Base-by-base conservation (phyloP, 2,888 invertebrate genomes). In the Trisateles emortualis region DNA sequence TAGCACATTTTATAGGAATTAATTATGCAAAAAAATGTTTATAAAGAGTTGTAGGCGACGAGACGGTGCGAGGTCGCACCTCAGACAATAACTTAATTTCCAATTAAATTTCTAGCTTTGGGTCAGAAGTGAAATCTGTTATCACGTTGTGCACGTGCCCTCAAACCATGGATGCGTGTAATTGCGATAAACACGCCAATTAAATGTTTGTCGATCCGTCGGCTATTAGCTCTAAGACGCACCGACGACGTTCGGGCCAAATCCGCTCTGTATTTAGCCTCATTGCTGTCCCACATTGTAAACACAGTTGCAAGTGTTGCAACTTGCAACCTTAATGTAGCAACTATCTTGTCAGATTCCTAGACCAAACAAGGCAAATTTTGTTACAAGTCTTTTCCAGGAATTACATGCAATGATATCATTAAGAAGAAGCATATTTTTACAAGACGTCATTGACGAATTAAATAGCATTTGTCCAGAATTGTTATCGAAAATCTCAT, bases 101-200 rank as follows among this genome's bases (percentile, higher is more conserved):
- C 78, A 85, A 86, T 86, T 83, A 86, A 80, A 72, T 80, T 78
- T 82, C 81, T 81, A 78, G 76, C 78, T 83, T 54, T 79, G 76
- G 88, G 88, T 87, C 88, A 87, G 80, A 87, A 90, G 90, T 83
- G 90, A 91, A 91, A 91, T 87, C 90, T 83, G 59, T 64, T 78
- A 79, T 81, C 78, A 79, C 75, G 75, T 63, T 67, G 74, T 67
- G 70, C 68, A 69, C 59, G 74, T 79, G 89, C 86, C 87, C 87
- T 86, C 84, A 83, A 88, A 86, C 80, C 85, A 84, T 82, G 88
- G 90, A 89, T 86, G 91, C 92, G 87, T 90, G 88, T 91, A 90
- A 92, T 92, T 90, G 90, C 77, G 74, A 78, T 86, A 89, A 85
- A 87, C 79, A 79, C 69, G 73, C 72, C 84, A 90, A 91, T 90